Percentiles rank a stretch among this genome's conserved stretches.
Conservation (phyloP, 92 coral and sea anemone species). For the Umimayanthus chanpuru region DNA sequence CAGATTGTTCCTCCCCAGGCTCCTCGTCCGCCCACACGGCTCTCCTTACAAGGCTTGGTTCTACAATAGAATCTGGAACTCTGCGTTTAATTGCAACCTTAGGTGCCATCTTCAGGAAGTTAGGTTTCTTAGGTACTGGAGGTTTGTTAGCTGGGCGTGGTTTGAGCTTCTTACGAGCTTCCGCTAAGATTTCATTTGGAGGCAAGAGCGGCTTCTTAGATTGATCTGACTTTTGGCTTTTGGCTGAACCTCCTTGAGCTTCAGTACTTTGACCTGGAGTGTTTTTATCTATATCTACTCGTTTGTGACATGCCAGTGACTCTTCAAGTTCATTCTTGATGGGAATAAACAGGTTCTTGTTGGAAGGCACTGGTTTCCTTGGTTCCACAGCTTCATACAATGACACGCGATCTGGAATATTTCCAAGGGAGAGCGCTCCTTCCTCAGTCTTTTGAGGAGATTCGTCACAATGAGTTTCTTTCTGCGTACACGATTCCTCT, state of each 20-base stretch:
- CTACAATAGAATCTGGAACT: background rate
- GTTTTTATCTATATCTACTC: background rate
- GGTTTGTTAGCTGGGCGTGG: conserved; percentile 43
- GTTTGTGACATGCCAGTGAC: background rate
- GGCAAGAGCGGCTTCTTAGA: background rate
- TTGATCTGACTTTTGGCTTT: background rate
- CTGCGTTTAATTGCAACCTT: background rate
- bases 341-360: conserved; percentile 8
- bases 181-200: conserved; percentile 2
- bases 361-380: background rate
- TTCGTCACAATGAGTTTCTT: background rate
- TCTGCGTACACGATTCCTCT: conserved; percentile 1
- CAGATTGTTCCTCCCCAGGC: conserved; percentile 17
- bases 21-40: conserved; percentile 42
- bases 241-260: background rate
- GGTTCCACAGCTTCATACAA: conserved; percentile 14
- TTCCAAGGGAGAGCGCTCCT: background rate
- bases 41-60: conserved; percentile 30
- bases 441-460: background rate
- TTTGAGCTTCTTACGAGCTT: conserved; percentile 37
- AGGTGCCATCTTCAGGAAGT: conserved; percentile 3
- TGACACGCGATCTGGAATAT: background rate
- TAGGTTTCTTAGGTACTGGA: conserved; percentile 51
- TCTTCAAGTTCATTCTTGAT: conserved; percentile 8
- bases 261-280: background rate